A percentile compares a stretch with the other conserved stretches of the same genome.
Conservation (phyloP, 2,113 vertebrate species). For the Notothenia coriiceps region DNA sequence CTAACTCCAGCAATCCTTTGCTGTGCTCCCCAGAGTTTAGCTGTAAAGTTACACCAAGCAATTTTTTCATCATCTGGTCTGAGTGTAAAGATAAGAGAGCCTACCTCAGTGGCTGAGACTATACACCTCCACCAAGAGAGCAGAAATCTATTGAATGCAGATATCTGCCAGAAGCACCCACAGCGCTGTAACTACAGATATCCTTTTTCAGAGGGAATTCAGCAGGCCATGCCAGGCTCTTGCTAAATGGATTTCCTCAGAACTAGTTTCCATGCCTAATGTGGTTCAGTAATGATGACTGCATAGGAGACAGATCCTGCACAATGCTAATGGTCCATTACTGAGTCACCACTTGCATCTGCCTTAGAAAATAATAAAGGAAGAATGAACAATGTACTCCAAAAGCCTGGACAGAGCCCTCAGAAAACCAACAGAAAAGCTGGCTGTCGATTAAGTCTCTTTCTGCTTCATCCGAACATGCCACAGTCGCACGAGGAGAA, state of each 20-base stretch:
- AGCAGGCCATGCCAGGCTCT: conserved; percentile 47
- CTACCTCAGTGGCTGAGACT: conserved; percentile 37
- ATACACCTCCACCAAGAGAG: conserved; percentile 33
- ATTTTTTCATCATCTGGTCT: conserved; percentile 50
- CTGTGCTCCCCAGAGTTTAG: not conserved
- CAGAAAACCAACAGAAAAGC: conserved; percentile 34
- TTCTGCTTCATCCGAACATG: conserved; percentile 13
- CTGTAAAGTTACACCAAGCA: conserved; percentile 39
- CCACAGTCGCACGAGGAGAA: not conserved
- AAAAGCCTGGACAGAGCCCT: conserved; percentile 22
- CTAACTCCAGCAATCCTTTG: conserved; percentile 33
- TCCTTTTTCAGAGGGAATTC: conserved; percentile 27
- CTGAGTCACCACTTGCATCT: conserved; percentile 57
- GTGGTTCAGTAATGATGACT: conserved; percentile 46
- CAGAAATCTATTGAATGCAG: conserved; percentile 45
- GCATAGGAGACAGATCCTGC: conserved; percentile 45
- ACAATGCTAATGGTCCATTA: conserved; percentile 69
- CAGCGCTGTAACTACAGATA: conserved; percentile 44
- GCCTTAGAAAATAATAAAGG: conserved; percentile 20
- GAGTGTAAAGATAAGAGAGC: conserved; percentile 58
- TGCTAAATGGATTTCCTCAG: conserved; percentile 49
- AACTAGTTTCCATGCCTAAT: conserved; percentile 59
- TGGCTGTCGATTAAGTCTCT: conserved; percentile 36
- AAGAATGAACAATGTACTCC: conserved; percentile 25
- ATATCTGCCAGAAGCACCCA: conserved; percentile 50